These are phyloP conservation scores for Aspiorhynchus laticeps DNA, from an alignment of 2,113 vertebrate species.

Conservation along the genomic window DNA sequence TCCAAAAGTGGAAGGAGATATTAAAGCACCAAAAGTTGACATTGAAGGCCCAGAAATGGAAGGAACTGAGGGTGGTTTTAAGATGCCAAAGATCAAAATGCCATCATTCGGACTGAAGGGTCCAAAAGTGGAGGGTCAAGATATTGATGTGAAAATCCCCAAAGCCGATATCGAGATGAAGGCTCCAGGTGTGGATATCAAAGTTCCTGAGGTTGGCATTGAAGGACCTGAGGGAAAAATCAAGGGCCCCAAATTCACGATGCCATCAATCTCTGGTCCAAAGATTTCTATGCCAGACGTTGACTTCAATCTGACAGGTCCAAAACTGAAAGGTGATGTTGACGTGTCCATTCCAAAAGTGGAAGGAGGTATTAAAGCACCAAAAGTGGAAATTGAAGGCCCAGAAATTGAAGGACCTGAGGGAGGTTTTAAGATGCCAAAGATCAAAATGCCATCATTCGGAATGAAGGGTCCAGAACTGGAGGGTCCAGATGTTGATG, in stretches of 20 bases:
- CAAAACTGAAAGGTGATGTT: constrained; percentile 68
- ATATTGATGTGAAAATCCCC: too few species aligned
- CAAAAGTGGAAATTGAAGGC: background rate
- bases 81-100: too few species aligned
- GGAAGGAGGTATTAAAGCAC: background rate
- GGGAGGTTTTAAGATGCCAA: too few species aligned
- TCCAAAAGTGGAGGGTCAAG: too few species aligned
- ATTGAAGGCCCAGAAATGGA: constrained; percentile 10
- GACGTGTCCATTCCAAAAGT: constrained; percentile 59
- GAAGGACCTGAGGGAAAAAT: constrained; percentile 21
- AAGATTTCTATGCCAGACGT: too few species aligned
- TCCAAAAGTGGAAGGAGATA: constrained; percentile 42
- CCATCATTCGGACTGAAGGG: constrained; percentile 31
- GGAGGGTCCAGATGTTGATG: constrained; percentile 67
- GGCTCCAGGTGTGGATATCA: too few species aligned
- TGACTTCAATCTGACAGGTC: constrained; percentile 56
- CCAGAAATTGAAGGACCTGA: too few species aligned
- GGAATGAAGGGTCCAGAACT: constrained; percentile 67
- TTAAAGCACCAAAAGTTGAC: constrained; percentile 45
- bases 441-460: constrained; percentile 46
- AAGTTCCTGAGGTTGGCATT: background rate
- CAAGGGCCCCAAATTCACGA: constrained; percentile 6
- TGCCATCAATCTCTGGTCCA: constrained; percentile 39
- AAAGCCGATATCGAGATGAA: too few species aligned
- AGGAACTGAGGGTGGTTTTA: too few species aligned